These are phyloP conservation scores for Rhynchotus rufescens DNA, from an alignment of 2,797 vertebrate species.

Conservation along the genomic window DNA sequence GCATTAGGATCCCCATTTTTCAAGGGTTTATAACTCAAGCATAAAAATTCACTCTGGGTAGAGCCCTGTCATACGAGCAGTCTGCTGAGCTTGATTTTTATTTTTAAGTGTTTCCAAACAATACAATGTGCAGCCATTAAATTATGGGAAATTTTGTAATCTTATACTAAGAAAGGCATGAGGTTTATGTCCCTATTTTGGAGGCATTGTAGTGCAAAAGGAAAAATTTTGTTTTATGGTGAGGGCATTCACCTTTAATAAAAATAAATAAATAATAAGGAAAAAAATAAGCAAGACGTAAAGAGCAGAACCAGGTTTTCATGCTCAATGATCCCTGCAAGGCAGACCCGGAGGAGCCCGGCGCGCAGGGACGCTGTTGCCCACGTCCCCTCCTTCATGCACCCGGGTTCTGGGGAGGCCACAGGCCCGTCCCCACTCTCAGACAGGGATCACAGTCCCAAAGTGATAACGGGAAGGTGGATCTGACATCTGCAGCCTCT, in stretches of 20 bases:
- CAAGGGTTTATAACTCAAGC: constrained; percentile 74
- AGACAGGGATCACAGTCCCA: not conserved
- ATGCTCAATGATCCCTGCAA: not conserved
- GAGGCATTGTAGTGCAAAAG: not conserved
- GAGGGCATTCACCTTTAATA: not conserved
- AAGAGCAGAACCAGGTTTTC: not conserved
- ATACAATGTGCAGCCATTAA: not conserved
- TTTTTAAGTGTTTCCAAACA: constrained; percentile 24
- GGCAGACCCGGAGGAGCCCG: not conserved
- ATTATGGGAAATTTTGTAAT: not conserved
- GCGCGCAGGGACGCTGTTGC: not conserved
- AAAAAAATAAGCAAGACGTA: not conserved
- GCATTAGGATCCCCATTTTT: constrained; percentile 65
- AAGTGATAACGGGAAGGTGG: not conserved
- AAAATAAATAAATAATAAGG: not conserved
- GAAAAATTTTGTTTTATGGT: not conserved
- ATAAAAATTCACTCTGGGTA: constrained; percentile 62
- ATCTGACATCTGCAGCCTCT: too few species aligned
- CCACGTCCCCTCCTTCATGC: not conserved
- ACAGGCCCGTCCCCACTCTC: not conserved
- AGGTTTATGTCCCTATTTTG: not conserved
- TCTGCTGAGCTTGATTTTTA: constrained; percentile 23
- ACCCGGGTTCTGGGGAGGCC: constrained; percentile 13
- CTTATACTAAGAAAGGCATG: not conserved
- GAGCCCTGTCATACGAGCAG: constrained; percentile 10